These are phyloP conservation scores for Molossus alvarezi DNA, from an alignment of 2,797 vertebrate species.

Conservation along the genomic window DNA sequence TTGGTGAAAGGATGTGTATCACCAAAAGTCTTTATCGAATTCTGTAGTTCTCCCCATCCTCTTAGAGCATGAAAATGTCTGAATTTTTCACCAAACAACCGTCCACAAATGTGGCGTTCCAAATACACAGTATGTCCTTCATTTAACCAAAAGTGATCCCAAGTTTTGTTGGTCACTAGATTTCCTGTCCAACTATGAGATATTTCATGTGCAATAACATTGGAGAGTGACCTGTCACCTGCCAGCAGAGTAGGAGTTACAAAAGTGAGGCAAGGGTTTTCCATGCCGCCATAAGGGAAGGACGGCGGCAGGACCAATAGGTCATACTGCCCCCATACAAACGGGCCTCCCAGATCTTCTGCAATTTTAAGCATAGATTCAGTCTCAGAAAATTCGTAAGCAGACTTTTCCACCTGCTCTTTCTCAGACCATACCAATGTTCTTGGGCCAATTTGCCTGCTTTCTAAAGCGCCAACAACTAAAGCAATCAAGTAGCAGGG, in stretches of 20 bases:
- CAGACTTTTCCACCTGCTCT: conserved; percentile 95
- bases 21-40: conserved; percentile 95
- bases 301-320: conserved; percentile 97
- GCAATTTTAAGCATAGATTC: conserved; percentile 97
- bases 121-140: conserved; percentile 98
- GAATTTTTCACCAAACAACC: conserved; percentile 94
- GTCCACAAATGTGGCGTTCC: conserved; percentile 96
- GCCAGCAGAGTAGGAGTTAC: conserved; percentile 97
- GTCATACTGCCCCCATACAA: conserved; percentile 98
- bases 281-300: conserved; percentile 99
- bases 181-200: conserved; percentile 99
- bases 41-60: conserved; percentile 98
- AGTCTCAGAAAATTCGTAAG: conserved; percentile 97
- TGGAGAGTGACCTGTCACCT: conserved; percentile 80
- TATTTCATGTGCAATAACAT: conserved; percentile 97
- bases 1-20: conserved; percentile 94
- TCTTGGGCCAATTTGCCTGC: conserved; percentile 96
- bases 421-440: conserved; percentile 98
- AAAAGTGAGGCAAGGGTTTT: conserved; percentile 98
- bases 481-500: conserved; percentile 98
- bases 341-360: conserved; percentile 96
- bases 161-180: conserved; percentile 97
- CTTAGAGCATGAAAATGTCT: conserved; percentile 97
- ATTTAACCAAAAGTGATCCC: conserved; percentile 99
- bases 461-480: conserved; percentile 96